Evolutionary conservation across 2,888 invertebrate species (phyloP).

Genomic region (Campoplex capitator): DNA sequence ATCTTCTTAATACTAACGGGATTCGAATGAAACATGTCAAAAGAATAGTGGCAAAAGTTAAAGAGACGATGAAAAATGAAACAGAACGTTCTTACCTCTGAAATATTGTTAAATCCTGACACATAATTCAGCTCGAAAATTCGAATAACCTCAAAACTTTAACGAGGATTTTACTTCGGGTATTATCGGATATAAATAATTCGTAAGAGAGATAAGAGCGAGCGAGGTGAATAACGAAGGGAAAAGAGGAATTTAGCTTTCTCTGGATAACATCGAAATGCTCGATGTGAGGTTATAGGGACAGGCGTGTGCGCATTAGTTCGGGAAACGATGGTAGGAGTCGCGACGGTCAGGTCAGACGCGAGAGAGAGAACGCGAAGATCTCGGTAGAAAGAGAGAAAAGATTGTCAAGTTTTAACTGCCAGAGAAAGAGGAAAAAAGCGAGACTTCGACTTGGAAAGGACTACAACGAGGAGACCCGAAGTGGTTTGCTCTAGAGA

Average conservation of each 20-base stretch:
- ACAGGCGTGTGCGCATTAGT: conserved; percentile 46
- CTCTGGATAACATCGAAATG: conserved; percentile 56
- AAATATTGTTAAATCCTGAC: neutral
- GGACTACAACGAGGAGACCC: conserved; percentile 29
- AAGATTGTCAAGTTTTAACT: conserved; percentile 45
- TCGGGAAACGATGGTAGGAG: conserved; percentile 29
- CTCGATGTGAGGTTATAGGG: conserved; percentile 35
- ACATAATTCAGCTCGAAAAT: neutral
- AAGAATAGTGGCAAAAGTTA: neutral
- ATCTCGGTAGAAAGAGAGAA: conserved; percentile 39
- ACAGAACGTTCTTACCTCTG: neutral
- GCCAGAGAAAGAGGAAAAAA: conserved; percentile 7
- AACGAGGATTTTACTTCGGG: conserved; percentile 7
- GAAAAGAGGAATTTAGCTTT: conserved; percentile 56
- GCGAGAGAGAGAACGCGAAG: neutral
- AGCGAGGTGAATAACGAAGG: neutral
- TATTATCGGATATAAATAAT: conserved; percentile 57
- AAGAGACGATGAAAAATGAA: neutral
- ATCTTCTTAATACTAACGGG: neutral
- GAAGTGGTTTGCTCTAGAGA: conserved; percentile 56
- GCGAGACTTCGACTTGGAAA: conserved; percentile 26
- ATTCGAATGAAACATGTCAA: neutral
- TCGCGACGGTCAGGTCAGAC: conserved; percentile 47
- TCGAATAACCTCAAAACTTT: conserved; percentile 4
- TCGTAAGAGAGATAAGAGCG: conserved; percentile 35